phyloP scores from a whole-genome alignment of 2,888 invertebrate genomes.

The Quadroppia sp. region DNA sequence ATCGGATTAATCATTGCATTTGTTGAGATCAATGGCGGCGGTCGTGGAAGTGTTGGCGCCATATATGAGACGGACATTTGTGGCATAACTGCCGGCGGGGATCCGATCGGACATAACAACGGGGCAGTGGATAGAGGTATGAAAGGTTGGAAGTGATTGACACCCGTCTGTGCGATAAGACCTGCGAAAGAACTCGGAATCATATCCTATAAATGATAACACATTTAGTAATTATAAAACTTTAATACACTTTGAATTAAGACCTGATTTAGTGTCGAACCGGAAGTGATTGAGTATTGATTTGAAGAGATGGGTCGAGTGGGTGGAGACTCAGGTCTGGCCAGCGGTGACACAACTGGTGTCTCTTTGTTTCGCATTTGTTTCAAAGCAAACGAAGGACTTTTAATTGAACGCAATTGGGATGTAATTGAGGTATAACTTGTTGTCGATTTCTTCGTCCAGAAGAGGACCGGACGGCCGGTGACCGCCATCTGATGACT shows the following conservation, averaged over 20 bases:
- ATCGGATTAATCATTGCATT: not conserved
- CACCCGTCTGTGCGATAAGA: constrained; percentile 43
- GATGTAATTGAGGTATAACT: constrained; percentile 19
- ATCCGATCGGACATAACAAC: not conserved
- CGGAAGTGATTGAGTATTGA: constrained; percentile 37
- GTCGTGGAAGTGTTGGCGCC: constrained; percentile 5
- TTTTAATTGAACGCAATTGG: constrained; percentile 38
- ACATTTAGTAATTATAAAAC: not conserved
- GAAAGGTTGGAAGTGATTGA: constrained; percentile 30
- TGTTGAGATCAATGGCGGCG: constrained; percentile 32
- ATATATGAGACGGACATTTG: constrained; percentile 10
- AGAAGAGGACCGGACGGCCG: constrained; percentile 68
- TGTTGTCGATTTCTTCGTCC: constrained; percentile 50
- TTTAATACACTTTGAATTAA: not conserved
- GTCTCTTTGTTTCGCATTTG: constrained; percentile 5
- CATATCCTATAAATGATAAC: constrained; percentile 28
- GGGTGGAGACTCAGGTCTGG: constrained; percentile 39
- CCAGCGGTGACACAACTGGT: not conserved
- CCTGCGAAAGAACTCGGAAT: constrained; percentile 42
- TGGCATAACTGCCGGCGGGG: not conserved
- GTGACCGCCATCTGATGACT: constrained; percentile 76
- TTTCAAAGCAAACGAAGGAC: constrained; percentile 31
- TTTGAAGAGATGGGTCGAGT: constrained; percentile 42
- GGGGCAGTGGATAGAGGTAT: not conserved
- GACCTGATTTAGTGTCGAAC: constrained; percentile 13